Evolutionary conservation across 2,888 invertebrate genomes (phyloP).

Genomic region (Rambutsinella grinnellia): DNA sequence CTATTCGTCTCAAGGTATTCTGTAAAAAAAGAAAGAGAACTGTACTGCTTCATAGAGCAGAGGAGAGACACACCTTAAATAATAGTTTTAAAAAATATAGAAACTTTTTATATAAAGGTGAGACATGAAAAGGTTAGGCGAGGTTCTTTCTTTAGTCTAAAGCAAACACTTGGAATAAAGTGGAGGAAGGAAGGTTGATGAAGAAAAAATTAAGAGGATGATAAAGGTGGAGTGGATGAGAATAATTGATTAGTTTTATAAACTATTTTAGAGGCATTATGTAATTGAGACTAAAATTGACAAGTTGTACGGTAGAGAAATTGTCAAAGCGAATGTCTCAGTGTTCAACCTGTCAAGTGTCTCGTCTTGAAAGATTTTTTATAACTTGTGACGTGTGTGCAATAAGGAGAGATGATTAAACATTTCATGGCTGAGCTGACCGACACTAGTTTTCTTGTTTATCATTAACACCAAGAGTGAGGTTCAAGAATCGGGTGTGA

Average conservation of each 20-base stretch:
- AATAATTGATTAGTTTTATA: neutral
- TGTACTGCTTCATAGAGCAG: constrained; percentile 53
- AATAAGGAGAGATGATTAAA: too few relatives aligned
- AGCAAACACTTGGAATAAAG: neutral
- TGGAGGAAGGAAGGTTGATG: neutral
- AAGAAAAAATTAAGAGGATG: neutral
- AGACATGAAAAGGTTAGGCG: constrained; percentile 18
- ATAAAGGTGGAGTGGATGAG: neutral
- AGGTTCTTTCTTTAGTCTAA: neutral
- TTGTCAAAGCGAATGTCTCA: too few relatives aligned
- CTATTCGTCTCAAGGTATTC: neutral
- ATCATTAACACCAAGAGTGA: neutral
- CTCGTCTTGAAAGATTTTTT: neutral
- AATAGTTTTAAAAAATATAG: constrained; percentile 51
- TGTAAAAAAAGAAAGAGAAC: constrained; percentile 24
- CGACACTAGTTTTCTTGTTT: constrained; percentile 16
- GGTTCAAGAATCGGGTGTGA: too few relatives aligned
- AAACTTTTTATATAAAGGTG: neutral
- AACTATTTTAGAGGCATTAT: neutral
- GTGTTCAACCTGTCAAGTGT: too few relatives aligned
- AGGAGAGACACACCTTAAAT: constrained; percentile 55
- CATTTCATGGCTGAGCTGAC: constrained; percentile 34
- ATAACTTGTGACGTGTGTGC: too few relatives aligned
- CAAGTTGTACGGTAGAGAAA: too few relatives aligned
- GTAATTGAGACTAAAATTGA: too few relatives aligned